Evolutionary conservation across 2,113 vertebrate species (phyloP), one percentile per base, ranked within the genome.

Genomic region (Merops nubicus): DNA sequence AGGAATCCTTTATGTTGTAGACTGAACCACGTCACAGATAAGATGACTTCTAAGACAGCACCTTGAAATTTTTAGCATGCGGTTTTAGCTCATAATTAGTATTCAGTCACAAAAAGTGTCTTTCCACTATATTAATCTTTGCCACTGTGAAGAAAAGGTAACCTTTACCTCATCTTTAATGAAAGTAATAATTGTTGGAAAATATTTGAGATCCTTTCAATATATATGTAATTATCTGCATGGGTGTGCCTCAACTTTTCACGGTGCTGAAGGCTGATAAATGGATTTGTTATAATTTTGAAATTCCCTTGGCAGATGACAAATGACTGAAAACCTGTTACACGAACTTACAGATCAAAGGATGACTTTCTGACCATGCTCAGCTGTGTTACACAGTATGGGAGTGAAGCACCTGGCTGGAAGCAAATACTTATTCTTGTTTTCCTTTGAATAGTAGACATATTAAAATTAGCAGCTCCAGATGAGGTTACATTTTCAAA

Each of bases 261-360:
- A 1, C 36, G 57, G 53, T 60, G 57, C 18, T 75, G 65, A 79
- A 85, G 69, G 74, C 47, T 85, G 60, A 53, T 51, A 93, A 93
- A 89, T 2, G 9, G 25, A 60, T 88, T 85, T 88, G 43, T 62
- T 65, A 26, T 53, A 65, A 54, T 69, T 85, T 83, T 83, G 36
- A 68, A 73, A 77, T 68, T 93, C 72, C 63, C 15, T 42, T 86
- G 63, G 40, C 34, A 73, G 53, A 51, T 42, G 88, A 57, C 13
- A 90, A 90, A 29, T 11, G 54, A 70, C 62, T 82, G 48, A 89
- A 87, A 89, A 42, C 33, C 67, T 1, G 7, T 74, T 84, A 74
- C 11, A 4, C 47, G 75, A 93, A 48, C 33, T 77, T 88, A n/a
- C 47, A 83, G 88, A 94, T 93, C 75, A 94, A 95, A 95, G 67